Evolutionary conservation across 1,140 invertebrate species (phyloP).

Genomic region (Panagrolaimus sp.): DNA sequence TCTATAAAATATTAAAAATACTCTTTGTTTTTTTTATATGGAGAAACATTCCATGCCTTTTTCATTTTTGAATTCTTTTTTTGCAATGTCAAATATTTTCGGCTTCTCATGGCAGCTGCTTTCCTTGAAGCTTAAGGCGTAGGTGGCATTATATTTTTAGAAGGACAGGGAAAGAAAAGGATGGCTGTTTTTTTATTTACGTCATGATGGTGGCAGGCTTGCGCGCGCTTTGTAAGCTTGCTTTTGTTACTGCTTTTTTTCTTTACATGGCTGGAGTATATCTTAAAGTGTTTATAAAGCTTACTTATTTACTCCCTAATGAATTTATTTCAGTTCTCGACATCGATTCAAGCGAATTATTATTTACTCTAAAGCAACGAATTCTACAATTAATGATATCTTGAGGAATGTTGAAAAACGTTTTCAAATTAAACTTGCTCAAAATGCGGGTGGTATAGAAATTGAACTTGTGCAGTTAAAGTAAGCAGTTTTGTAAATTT

Average conservation of each 20-base stretch:
- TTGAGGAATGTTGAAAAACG: constrained; percentile 57
- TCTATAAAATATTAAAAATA: too few species aligned
- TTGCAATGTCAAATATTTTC: neutral
- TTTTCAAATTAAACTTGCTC: constrained; percentile 60
- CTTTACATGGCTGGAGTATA: constrained; percentile 6
- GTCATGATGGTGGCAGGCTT: neutral
- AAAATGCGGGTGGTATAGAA: too few species aligned
- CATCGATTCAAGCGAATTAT: constrained; percentile 58
- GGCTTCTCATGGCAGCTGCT: neutral
- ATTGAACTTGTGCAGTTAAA: constrained; percentile 19
- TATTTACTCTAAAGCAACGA: constrained; percentile 63
- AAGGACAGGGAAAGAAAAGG: neutral
- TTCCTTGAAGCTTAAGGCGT: neutral
- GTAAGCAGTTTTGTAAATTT: neutral
- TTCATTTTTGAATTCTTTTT: too few species aligned
- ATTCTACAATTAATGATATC: constrained; percentile 54
- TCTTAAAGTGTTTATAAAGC: neutral
- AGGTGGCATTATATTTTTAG: neutral
- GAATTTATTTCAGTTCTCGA: constrained; percentile 25
- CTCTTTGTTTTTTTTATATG: too few species aligned
- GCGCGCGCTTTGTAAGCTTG: too few species aligned
- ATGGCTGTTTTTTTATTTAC: neutral
- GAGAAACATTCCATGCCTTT: too few species aligned
- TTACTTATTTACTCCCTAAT: constrained; percentile 11
- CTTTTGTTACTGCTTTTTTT: too few species aligned